These are phyloP conservation scores for Tragelaphus strepsiceros DNA, from an alignment of 2,113 vertebrate species.

Conservation along the genomic window DNA sequence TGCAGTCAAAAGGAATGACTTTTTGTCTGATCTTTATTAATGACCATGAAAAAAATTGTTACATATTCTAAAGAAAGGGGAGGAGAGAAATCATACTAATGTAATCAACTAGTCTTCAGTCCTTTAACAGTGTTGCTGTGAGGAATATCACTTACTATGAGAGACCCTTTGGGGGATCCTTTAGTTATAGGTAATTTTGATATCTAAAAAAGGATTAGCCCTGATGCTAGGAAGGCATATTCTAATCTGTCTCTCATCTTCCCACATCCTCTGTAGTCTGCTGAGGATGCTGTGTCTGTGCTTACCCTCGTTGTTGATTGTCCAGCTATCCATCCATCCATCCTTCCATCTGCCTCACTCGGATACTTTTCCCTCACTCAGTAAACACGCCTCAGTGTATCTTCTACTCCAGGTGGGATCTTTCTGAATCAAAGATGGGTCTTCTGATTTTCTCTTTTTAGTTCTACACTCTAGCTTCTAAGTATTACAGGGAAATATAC, in stretches of 20 bases:
- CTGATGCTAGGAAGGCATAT: neutral
- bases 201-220: neutral
- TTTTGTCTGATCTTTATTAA: neutral
- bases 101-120: neutral
- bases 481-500: neutral
- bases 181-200: neutral
- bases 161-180: neutral
- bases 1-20: neutral
- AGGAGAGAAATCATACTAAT: neutral
- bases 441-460: neutral
- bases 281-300: neutral
- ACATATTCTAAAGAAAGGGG: neutral
- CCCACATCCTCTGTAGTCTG: neutral
- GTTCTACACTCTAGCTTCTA: neutral
- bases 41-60: neutral
- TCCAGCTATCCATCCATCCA: neutral
- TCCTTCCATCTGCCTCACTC: neutral
- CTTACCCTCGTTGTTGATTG: neutral
- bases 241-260: neutral
- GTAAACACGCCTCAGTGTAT: neutral
- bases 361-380: neutral
- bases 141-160: neutral
- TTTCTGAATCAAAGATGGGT: neutral
- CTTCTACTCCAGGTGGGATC: neutral
- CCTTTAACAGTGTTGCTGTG: neutral